Evolutionary conservation across 1,140 invertebrate genomes (phyloP), one percentile per base, ranked within the genome.

Genomic region (Atta texana): DNA sequence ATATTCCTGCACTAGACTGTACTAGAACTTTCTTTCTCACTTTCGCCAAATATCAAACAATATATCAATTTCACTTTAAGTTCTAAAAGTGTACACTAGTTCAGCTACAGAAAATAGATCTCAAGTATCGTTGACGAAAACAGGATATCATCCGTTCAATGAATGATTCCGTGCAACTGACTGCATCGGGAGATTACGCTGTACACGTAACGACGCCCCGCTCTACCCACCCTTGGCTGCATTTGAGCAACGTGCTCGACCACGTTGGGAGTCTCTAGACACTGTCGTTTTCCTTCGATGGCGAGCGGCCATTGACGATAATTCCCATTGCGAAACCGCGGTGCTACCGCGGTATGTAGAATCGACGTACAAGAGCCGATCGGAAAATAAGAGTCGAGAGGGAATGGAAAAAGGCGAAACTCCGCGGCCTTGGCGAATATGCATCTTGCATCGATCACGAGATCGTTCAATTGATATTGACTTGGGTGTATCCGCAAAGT

Each of bases 371-470:
- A 24, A 59, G 71, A 59, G n/a, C 31, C 66, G 31, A 44, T 49
- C 44, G 31, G 74, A n/a, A 18, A 55, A 18, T 2, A 16, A 55
- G 53, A 18, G 53, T 0, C 6, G 14, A 4, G 53, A 6, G 6
- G 12, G n/a, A 59, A 28, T 34, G 14, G 8, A 53, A 80, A 80
- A 78, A 68, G 44, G 49, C 63, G 44, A 80, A 53, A 80, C 63
- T 69, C 12, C 63, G n/a, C 77, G 77, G 63, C 63, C 63, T 69
- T 80, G 63, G 63, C 28, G 64, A 80, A 53, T 59, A 69, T 80
- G 63, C 63, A 80, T 80, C 61, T 68, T 28, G 18, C 44, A 68
- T 53, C 61, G 44, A 68, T 78, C 76, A 21, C 28, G 64, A 68
- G 76, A 77, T 77, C 75, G 59, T 24, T 64, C 75, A 59, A 18